Evolutionary conservation across 2,797 vertebrate species (phyloP), one percentile per base, ranked within the genome.

Genomic region (Sebastes diaconus): DNA sequence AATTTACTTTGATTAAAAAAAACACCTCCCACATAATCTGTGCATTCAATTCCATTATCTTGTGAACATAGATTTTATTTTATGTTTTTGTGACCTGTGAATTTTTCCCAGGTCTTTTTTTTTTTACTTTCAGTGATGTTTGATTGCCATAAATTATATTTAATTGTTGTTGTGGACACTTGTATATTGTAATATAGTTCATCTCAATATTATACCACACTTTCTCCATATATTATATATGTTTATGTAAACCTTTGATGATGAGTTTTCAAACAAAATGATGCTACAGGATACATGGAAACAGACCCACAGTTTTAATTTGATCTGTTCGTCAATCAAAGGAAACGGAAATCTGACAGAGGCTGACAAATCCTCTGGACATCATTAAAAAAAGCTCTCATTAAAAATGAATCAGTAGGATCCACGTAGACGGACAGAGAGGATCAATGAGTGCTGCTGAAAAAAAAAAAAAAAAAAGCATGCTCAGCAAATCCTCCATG

Each of bases 401-500:
- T 77, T 64, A 73, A 68, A 80, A 61, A 76, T 76, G 3, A 59
- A 67, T 69, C 29, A 27, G 42, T 36, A 22, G 36, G 50, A 73
- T 77, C 13, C 18, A 12, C 25, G 9, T 6, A 10, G 14, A 55
- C 42, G 57, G n/a, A 22, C 8, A 2, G 22, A 32, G 25, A 3
- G 20, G 61, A 65, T 77, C 58, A 6, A 18, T 64, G 34, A 25
- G 32, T 25, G 64, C 8, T 52, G 55, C n/a, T 27, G 27, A 13
- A 13, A 36, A 36, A 36, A 30, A 65, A 18, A 8, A 9, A 32
- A 6, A 55, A 54, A 61, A 1, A 8, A 63, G 76, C 75, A 20
- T 0, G 52, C 69, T 84, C 70, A 70, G 84, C 86, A 81, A 8
- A 74, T 80, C 64, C 70, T 71, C 24, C 32, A 63, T 58, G 59